Evolutionary conservation across 2,797 vertebrate species (phyloP).

Genomic region (Melanogrammus aeglefinus): DNA sequence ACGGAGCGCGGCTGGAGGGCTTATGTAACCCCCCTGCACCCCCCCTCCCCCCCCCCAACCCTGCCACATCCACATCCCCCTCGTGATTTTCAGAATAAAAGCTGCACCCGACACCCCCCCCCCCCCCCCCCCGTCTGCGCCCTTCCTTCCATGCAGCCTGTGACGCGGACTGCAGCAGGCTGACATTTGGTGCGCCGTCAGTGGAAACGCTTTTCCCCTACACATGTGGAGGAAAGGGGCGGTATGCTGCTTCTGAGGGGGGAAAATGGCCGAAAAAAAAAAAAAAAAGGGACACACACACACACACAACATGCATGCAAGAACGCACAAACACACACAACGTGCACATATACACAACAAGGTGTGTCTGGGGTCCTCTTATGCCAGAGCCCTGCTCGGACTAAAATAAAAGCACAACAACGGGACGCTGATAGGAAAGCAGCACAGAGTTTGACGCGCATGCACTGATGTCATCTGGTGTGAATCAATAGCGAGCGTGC

Average conservation of each 20-base stretch:
- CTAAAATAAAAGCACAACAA: too few species aligned
- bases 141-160: conserved; percentile 27
- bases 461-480: conserved; percentile 39
- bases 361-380: too few species aligned
- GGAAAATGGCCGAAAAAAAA: too few species aligned
- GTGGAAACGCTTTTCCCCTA: conserved; percentile 6
- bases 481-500: conserved; percentile 41
- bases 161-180: conserved; percentile 28
- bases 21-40: conserved; percentile 61
- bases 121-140: not conserved
- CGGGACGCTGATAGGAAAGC: too few species aligned
- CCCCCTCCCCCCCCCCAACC: conserved; percentile 23
- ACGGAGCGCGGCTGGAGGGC: conserved; percentile 45
- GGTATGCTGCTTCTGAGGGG: too few species aligned
- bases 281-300: too few species aligned
- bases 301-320: too few species aligned
- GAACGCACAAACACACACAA: too few species aligned
- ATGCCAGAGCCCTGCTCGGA: too few species aligned
- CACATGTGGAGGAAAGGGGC: too few species aligned
- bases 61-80: conserved; percentile 24
- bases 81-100: conserved; percentile 61
- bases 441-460: too few species aligned
- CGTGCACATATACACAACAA: too few species aligned
- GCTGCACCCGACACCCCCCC: conserved; percentile 14
- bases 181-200: conserved; percentile 32